Conservation (phyloP, 1,140 invertebrate genomes). For the Ctenoplectra terminalis region DNA sequence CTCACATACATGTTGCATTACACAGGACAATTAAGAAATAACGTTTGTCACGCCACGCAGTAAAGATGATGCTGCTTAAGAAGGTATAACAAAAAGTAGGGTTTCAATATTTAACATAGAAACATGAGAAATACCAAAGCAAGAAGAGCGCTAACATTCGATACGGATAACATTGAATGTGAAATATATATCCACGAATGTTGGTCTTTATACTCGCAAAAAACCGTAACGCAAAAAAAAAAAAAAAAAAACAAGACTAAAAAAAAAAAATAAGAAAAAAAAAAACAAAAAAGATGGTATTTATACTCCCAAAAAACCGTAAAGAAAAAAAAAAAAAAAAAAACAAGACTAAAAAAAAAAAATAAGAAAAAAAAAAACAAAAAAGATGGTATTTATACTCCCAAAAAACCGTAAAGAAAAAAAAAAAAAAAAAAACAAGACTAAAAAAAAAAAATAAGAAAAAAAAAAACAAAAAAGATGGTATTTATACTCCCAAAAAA, state of each 20-base stretch:
- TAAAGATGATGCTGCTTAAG: slow-evolving; percentile 38
- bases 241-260: slow-evolving; percentile 32
- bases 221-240: slow-evolving; percentile 25
- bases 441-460: too few species aligned
- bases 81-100: slow-evolving; percentile 20
- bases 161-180: slow-evolving; percentile 3
- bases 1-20: slow-evolving; percentile 39
- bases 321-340: too few species aligned
- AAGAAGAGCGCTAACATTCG: slow-evolving; percentile 22
- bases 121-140: slow-evolving; percentile 41
- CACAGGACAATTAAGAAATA: slow-evolving; percentile 41
- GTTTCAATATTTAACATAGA: slow-evolving; percentile 20
- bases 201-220: neutral
- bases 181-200: slow-evolving; percentile 10
- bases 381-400: too few species aligned
- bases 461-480: too few species aligned
- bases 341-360: too few species aligned
- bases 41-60: slow-evolving; percentile 48
- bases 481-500: too few species aligned
- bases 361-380: too few species aligned
- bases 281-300: too few species aligned
- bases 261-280: too few species aligned
- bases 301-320: too few species aligned
- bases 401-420: too few species aligned
- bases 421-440: too few species aligned